phyloP scores from a whole-genome alignment of 2,888 invertebrate genomes.

The Embidobia sp. region DNA sequence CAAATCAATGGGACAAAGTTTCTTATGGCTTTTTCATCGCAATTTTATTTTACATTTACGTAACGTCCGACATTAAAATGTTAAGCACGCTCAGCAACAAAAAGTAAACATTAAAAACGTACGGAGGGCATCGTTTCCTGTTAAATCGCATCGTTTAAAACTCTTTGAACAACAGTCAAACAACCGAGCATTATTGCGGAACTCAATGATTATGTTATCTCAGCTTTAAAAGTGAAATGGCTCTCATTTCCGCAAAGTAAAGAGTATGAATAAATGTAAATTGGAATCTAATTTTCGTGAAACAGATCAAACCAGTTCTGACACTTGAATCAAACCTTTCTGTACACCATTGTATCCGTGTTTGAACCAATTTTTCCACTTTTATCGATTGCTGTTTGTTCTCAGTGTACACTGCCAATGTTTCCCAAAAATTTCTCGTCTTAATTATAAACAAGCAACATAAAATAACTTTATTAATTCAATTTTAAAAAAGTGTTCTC shows the following conservation, averaged over 20 bases:
- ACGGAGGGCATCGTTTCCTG: conserved; percentile 35
- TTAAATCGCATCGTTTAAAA: conserved; percentile 42
- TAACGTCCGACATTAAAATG: conserved; percentile 8
- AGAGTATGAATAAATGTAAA: conserved; percentile 20
- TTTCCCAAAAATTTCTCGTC: no score
- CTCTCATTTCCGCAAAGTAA: conserved; percentile 46
- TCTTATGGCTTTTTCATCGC: background rate
- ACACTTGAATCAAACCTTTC: no score
- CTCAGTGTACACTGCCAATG: no score
- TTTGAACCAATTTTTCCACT: no score
- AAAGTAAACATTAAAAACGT: conserved; percentile 35
- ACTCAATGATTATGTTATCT: conserved; percentile 57
- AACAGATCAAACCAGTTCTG: background rate
- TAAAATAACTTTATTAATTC: no score
- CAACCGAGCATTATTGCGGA: conserved; percentile 40
- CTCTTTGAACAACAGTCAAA: conserved; percentile 45
- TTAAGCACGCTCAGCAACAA: conserved; percentile 5
- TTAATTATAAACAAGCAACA: no score
- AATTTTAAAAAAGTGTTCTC: no score
- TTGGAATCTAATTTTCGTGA: background rate
- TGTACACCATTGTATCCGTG: no score
- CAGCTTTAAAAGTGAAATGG: conserved; percentile 47
- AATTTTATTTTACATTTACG: conserved; percentile 1
- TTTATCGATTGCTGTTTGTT: no score
- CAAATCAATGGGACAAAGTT: background rate